A percentile compares a stretch with the other conserved stretches of the same genome.
Evolutionary conservation across 2,797 vertebrate species (phyloP).

Genomic region (Chloroceryle amazona): DNA sequence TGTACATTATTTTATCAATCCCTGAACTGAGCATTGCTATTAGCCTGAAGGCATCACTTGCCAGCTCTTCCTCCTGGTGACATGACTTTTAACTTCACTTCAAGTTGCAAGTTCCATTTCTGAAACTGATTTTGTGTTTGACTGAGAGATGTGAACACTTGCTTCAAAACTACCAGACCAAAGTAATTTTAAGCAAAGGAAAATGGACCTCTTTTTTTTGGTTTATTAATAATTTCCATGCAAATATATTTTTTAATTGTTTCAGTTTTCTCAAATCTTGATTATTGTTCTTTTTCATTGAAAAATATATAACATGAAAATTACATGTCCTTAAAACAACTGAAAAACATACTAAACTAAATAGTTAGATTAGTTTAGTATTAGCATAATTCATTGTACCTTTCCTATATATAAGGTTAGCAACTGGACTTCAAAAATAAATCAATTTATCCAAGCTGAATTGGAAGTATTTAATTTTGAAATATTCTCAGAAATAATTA

Average conservation of each 20-base stretch:
- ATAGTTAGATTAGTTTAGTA: neutral
- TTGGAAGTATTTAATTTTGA: neutral
- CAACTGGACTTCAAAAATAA: neutral
- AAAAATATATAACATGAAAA: neutral
- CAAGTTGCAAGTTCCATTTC: neutral
- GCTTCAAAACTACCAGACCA: neutral
- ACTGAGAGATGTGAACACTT: neutral
- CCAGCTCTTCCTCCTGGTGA: neutral
- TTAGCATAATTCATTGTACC: neutral
- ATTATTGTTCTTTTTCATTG: neutral
- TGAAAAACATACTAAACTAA: neutral
- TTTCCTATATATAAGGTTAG: neutral
- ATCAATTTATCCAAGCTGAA: neutral
- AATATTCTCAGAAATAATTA: neutral
- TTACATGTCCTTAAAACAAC: neutral
- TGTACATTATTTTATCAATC: neutral
- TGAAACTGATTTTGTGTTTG: neutral
- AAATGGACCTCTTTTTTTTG: neutral
- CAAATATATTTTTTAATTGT: neutral
- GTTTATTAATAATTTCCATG: neutral
- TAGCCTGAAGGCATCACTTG: neutral
- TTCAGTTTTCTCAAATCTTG: neutral
- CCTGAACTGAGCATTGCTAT: neutral
- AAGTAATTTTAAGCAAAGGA: neutral
- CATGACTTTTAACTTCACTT: neutral